These are phyloP conservation scores for Stigmatopora argus DNA, from an alignment of 2,113 vertebrate species.

Conservation along the genomic window DNA sequence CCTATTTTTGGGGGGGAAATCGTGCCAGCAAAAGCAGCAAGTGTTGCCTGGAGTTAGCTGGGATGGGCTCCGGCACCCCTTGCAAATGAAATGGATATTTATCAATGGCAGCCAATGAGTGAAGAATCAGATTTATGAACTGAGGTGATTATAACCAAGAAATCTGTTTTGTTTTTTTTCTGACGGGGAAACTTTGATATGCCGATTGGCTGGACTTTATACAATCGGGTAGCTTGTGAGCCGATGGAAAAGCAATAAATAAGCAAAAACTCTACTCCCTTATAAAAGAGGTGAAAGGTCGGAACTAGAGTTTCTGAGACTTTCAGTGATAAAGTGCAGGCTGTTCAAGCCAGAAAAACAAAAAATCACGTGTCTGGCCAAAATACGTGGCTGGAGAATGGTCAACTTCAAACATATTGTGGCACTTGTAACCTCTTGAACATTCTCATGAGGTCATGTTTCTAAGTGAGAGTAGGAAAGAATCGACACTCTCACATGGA, in stretches of 20 bases:
- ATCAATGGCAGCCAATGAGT: background rate
- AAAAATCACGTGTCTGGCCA: background rate
- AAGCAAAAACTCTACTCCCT: background rate
- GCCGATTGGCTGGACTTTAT: background rate
- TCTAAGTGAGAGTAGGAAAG: background rate
- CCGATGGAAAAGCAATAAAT: background rate
- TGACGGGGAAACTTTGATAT: background rate
- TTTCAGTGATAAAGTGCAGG: background rate
- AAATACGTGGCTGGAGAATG: background rate
- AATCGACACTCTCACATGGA: conserved; percentile 24
- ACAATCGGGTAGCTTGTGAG: background rate
- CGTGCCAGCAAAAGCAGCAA: conserved; percentile 18
- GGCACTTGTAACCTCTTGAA: background rate
- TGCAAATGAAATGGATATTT: too few species aligned
- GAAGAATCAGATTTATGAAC: background rate
- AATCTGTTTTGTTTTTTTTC: background rate
- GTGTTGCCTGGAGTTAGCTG: conserved; percentile 14
- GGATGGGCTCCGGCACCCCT: too few species aligned
- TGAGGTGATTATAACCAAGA: background rate
- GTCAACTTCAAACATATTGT: background rate
- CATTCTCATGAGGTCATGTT: conserved; percentile 5
- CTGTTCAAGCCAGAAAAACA: background rate
- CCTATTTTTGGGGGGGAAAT: too few species aligned
- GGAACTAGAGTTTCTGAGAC: background rate
- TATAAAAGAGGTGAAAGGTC: background rate